Evolutionary conservation across 2,113 vertebrate species (phyloP).

Genomic region (Microtus montanus): DNA sequence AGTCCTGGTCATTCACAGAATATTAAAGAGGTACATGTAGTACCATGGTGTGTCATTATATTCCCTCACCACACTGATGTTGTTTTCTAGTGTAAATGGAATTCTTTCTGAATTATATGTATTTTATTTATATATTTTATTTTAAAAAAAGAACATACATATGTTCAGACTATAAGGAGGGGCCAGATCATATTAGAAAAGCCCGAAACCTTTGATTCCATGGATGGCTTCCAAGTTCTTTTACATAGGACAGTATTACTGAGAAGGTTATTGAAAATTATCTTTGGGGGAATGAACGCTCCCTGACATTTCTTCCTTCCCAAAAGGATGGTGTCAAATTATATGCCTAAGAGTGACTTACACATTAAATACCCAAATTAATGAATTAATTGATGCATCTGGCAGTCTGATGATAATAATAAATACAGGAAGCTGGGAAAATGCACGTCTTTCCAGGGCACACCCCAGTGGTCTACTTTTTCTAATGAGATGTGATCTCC

Average conservation of each 20-base stretch:
- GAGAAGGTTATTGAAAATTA: not conserved
- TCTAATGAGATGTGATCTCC: no score
- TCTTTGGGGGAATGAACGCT: not conserved
- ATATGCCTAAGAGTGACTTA: not conserved
- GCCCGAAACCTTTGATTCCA: not conserved
- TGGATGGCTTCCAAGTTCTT: not conserved
- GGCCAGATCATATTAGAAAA: not conserved
- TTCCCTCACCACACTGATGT: not conserved
- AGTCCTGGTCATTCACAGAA: not conserved
- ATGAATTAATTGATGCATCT: no score
- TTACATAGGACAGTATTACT: not conserved
- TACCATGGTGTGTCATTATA: not conserved
- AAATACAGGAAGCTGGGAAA: no score
- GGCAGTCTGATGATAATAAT: no score
- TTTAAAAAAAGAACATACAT: not conserved
- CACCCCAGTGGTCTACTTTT: no score
- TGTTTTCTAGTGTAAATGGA: not conserved
- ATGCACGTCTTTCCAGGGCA: no score
- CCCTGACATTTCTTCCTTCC: not conserved
- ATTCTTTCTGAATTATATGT: not conserved
- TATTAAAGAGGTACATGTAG: not conserved
- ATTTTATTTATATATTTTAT: conserved; percentile 37
- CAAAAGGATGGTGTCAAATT: not conserved
- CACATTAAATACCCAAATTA: not conserved
- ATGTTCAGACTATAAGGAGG: not conserved